phyloP scores from a whole-genome alignment of 2,888 invertebrate genomes.

The Zeuzera pyrina region DNA sequence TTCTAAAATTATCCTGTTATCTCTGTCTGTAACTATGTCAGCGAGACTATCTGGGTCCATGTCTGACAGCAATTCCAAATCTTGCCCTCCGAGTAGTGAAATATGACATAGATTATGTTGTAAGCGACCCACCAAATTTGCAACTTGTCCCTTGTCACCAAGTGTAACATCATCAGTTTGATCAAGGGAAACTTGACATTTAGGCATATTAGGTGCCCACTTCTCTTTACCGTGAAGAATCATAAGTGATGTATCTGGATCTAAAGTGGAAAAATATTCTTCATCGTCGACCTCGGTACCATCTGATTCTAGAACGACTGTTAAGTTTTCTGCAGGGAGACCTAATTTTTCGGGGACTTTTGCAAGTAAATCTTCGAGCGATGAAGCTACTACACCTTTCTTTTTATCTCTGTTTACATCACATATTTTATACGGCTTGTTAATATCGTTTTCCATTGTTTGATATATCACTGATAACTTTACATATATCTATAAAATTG shows the following conservation, averaged over 20 bases:
- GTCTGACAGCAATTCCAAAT: constrained; percentile 87
- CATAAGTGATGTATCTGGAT: constrained; percentile 90
- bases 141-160: constrained; percentile 74
- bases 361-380: constrained; percentile 82
- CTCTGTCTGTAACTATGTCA: constrained; percentile 83
- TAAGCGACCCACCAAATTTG: constrained; percentile 82
- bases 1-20: constrained; percentile 82
- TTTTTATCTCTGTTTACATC: constrained; percentile 85
- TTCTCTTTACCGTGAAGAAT: constrained; percentile 83
- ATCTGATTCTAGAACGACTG: constrained; percentile 91
- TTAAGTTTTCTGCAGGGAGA: constrained; percentile 76
- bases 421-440: constrained; percentile 84
- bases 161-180: constrained; percentile 70
- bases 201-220: constrained; percentile 78
- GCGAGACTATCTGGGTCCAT: constrained; percentile 92
- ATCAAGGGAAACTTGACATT: constrained; percentile 75
- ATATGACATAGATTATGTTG: constrained; percentile 89
- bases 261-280: constrained; percentile 93
- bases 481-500: too few relatives aligned
- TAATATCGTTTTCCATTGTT: constrained; percentile 72
- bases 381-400: constrained; percentile 86
- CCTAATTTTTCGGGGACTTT: constrained; percentile 84
- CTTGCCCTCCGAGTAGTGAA: constrained; percentile 86
- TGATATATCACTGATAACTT: not conserved
- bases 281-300: constrained; percentile 97